These are phyloP conservation scores for Dipodomys stephensi DNA, from an alignment of 2,113 vertebrate species.

Conservation along the genomic window DNA sequence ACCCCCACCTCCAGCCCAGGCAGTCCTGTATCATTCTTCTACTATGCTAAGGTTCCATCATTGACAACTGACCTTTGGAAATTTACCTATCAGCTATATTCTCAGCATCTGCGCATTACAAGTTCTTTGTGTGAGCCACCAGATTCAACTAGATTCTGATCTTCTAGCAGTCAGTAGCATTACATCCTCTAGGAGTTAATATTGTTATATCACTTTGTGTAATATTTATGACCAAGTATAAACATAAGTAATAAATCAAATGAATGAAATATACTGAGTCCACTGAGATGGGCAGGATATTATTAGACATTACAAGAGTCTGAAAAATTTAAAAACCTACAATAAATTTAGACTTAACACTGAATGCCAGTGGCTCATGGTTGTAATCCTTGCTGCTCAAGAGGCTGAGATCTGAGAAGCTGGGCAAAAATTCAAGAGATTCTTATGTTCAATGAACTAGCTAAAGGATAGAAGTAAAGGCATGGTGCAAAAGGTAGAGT, in stretches of 20 bases:
- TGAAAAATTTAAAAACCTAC: conserved; percentile 9
- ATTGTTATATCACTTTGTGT: background rate
- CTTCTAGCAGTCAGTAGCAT: conserved; percentile 7
- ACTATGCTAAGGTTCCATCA: background rate
- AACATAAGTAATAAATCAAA: conserved; percentile 4
- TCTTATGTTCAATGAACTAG: no score
- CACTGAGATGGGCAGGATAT: background rate
- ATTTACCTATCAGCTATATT: background rate
- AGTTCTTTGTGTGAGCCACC: background rate
- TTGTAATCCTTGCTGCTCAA: no score
- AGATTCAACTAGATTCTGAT: background rate
- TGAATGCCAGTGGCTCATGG: no score
- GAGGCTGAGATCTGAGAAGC: no score
- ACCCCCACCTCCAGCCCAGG: no score
- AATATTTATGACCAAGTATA: background rate
- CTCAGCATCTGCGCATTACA: background rate
- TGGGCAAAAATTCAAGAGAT: no score
- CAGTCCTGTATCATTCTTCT: background rate
- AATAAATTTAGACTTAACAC: background rate
- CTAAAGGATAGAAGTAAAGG: no score
- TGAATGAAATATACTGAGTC: background rate
- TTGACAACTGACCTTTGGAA: background rate
- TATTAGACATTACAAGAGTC: background rate
- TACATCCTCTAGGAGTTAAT: conserved; percentile 4
- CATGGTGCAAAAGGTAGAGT: no score